Conservation (phyloP, 1,140 invertebrate genomes). For the Aphaenogaster ashmeadi region DNA sequence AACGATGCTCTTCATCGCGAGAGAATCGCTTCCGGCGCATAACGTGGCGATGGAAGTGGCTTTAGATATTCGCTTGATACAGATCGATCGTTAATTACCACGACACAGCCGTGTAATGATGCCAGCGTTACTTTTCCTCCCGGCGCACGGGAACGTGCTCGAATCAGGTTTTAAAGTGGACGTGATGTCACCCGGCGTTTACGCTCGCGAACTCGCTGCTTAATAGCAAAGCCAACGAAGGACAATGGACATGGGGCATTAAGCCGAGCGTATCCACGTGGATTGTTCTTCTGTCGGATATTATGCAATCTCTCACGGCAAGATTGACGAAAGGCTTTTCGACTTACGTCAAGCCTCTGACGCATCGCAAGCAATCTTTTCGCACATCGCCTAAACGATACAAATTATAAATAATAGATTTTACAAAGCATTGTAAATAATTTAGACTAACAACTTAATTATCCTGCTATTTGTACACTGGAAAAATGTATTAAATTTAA, state of each 20-base stretch:
- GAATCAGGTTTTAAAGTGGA: constrained; percentile 63
- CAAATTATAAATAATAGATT: neutral
- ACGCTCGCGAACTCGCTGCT: constrained; percentile 48
- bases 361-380: neutral
- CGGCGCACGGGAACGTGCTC: constrained; percentile 5
- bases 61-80: constrained; percentile 9
- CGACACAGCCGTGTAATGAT: constrained; percentile 11
- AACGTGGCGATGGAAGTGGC: neutral
- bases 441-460: neutral
- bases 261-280: constrained; percentile 64
- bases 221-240: constrained; percentile 71
- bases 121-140: constrained; percentile 24
- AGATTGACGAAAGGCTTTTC: constrained; percentile 56
- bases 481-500: too few species aligned
- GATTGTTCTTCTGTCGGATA: constrained; percentile 42
- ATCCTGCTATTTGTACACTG: neutral
- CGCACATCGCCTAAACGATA: neutral
- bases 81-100: constrained; percentile 46
- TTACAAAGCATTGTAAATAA: neutral
- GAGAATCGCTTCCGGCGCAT: neutral
- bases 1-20: neutral
- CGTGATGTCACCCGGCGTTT: constrained; percentile 75
- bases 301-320: constrained; percentile 54
- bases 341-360: constrained; percentile 26
- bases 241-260: constrained; percentile 69